A percentile compares a stretch with the other conserved stretches of the same genome.
phyloP scores from a whole-genome alignment of 2,797 vertebrate species.

The Vultur gryphus region DNA sequence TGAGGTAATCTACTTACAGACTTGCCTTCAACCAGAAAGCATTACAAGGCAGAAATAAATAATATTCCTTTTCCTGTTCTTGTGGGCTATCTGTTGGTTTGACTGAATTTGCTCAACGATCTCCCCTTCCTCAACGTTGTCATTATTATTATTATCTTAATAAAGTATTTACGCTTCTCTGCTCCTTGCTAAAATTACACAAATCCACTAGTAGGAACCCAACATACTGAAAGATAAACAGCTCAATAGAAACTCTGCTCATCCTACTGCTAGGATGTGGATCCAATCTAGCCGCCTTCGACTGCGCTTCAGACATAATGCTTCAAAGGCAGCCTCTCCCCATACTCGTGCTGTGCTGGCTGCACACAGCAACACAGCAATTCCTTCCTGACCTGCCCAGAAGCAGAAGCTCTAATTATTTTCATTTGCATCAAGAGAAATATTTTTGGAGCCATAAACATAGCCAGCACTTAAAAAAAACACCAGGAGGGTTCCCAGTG shows the following conservation, averaged over 20 bases:
- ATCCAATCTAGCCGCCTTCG: background rate
- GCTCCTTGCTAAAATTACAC: background rate
- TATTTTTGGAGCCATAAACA: constrained; percentile 24
- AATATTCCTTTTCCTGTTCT: background rate
- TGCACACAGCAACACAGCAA: background rate
- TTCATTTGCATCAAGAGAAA: constrained; percentile 31
- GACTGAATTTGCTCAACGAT: background rate
- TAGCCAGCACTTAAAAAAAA: background rate
- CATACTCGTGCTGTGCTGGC: background rate
- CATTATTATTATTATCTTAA: background rate
- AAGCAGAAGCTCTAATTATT: constrained; percentile 45
- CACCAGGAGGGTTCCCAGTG: background rate
- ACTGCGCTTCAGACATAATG: background rate
- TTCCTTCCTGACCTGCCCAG: constrained; percentile 46
- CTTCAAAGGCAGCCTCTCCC: background rate
- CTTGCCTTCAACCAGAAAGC: constrained; percentile 13
- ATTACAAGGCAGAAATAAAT: constrained; percentile 20
- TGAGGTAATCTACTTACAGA: constrained; percentile 8
- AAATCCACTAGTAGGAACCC: background rate
- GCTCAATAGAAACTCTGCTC: background rate
- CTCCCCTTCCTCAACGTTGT: background rate
- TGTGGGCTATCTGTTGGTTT: background rate
- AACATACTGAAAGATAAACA: background rate
- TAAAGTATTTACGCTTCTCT: background rate
- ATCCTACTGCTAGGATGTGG: background rate